Percentiles rank a stretch among this genome's conserved stretches.
Evolutionary conservation across 2,888 invertebrate species (phyloP).

Genomic region (Cantharis flavilabris): DNA sequence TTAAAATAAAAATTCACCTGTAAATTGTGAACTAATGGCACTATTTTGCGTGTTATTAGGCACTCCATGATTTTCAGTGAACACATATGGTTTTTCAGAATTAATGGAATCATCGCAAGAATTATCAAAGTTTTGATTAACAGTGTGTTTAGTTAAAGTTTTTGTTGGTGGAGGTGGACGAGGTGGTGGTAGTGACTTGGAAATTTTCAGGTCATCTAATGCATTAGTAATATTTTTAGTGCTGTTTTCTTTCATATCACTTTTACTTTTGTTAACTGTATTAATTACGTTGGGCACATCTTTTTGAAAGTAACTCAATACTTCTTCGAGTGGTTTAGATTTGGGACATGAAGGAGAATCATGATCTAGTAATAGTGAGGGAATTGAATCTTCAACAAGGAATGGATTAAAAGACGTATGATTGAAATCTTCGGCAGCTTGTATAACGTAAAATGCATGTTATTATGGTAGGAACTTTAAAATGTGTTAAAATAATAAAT

Average conservation of each 20-base stretch:
- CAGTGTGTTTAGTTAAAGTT: constrained; percentile 45
- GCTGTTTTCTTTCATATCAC: neutral
- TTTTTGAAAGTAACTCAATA: constrained; percentile 54
- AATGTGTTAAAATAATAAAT: neutral
- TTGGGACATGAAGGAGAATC: constrained; percentile 40
- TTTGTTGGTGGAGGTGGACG: constrained; percentile 52
- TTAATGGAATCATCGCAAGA: neutral
- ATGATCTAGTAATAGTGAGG: constrained; percentile 46
- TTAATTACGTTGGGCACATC: constrained; percentile 28
- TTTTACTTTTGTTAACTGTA: neutral
- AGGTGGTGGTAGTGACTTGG: constrained; percentile 40
- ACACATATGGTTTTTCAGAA: constrained; percentile 30
- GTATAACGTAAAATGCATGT: constrained; percentile 42
- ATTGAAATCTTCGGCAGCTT: constrained; percentile 52
- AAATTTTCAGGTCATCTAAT: neutral
- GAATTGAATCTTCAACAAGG: constrained; percentile 50
- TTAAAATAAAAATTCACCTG: constrained; percentile 31
- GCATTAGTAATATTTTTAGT: neutral
- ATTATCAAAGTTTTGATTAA: neutral
- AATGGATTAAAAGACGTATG: constrained; percentile 51
- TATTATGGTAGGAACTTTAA: neutral
- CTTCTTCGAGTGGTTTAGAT: constrained; percentile 47
- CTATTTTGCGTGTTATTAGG: constrained; percentile 43
- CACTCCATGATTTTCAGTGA: constrained; percentile 44
- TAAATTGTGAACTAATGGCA: constrained; percentile 36